These are phyloP conservation scores for Halichondria panicea DNA, from an alignment of 37 sponge, comb jelly and placozoan genomes.

Conservation along the genomic window DNA sequence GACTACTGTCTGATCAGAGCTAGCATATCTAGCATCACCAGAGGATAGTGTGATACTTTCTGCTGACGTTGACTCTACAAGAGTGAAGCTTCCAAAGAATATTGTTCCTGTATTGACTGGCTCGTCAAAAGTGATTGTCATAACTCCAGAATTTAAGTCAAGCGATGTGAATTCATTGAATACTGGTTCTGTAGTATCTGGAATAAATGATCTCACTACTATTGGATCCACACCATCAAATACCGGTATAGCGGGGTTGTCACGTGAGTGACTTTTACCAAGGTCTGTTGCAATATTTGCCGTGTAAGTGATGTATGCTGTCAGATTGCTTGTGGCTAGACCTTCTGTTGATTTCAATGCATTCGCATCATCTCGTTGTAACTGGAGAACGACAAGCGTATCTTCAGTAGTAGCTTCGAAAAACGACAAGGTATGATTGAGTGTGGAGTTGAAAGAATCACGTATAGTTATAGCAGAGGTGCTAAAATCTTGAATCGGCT, in stretches of 20 bases:
- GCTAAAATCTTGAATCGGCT: conserved; percentile 60
- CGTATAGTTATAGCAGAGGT: conserved; percentile 72
- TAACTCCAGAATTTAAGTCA: conserved; percentile 70
- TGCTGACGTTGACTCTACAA: conserved; percentile 33
- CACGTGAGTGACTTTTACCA: conserved; percentile 19
- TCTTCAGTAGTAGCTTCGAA: conserved; percentile 23
- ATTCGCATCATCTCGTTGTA: conserved; percentile 47
- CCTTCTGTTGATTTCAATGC: conserved; percentile 55
- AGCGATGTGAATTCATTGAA: conserved; percentile 50
- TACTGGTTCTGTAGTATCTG: conserved; percentile 67
- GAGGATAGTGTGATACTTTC: conserved; percentile 42
- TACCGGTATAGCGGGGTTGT: conserved; percentile 15
- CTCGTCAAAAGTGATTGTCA: conserved; percentile 71
- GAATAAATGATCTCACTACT: conserved; percentile 30
- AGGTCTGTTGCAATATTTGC: conserved; percentile 52
- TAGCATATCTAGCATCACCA: conserved; percentile 23
- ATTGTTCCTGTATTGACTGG: conserved; percentile 68
- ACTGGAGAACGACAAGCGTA: conserved; percentile 35
- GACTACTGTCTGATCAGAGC: conserved; percentile 27
- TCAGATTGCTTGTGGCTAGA: conserved; percentile 38
- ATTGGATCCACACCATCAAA: conserved; percentile 27
- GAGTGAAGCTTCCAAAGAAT: conserved; percentile 48
- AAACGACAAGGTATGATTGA: conserved; percentile 42
- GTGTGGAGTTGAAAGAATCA: conserved; percentile 44
- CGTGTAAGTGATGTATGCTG: conserved; percentile 66